These are phyloP conservation scores for Lepetodrilus schrolli DNA, from an alignment of 2,888 invertebrate genomes.

Conservation along the genomic window DNA sequence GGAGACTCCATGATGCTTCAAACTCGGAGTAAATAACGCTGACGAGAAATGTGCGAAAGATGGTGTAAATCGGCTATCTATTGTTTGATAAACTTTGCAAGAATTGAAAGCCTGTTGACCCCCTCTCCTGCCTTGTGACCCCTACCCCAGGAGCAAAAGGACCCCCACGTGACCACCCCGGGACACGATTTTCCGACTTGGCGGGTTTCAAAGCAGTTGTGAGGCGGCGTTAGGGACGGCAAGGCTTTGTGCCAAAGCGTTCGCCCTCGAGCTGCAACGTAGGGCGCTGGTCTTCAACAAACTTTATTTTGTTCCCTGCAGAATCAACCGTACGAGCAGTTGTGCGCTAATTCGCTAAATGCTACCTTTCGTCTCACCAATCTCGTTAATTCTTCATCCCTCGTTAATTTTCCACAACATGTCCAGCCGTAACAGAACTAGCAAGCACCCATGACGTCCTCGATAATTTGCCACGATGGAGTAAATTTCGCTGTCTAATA, in stretches of 20 bases:
- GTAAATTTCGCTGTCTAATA: too few species aligned
- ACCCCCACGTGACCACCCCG: slow-evolving; percentile 28
- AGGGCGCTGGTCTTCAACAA: slow-evolving; percentile 29
- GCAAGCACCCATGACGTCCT: background rate
- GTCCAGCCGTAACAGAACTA: slow-evolving; percentile 15
- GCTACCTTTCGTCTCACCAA: slow-evolving; percentile 29
- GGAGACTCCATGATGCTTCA: too few species aligned
- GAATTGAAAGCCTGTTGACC: slow-evolving; percentile 32
- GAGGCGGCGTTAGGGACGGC: slow-evolving; percentile 8
- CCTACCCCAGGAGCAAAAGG: slow-evolving; percentile 13
- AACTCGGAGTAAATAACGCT: background rate
- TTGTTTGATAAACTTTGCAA: slow-evolving; percentile 28
- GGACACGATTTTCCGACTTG: slow-evolving; percentile 31
- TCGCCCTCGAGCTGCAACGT: slow-evolving; percentile 11
- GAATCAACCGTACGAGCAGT: slow-evolving; percentile 28
- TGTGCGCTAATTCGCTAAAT: slow-evolving; percentile 21
- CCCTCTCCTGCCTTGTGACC: slow-evolving; percentile 25
- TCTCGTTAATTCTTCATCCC: slow-evolving; percentile 36
- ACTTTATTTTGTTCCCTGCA: slow-evolving; percentile 30
- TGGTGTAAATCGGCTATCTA: slow-evolving; percentile 19
- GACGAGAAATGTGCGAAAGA: background rate
- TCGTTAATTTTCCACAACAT: slow-evolving; percentile 30
- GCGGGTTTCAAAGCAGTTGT: slow-evolving; percentile 26
- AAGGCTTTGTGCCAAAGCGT: slow-evolving; percentile 13
- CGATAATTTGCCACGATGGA: background rate